Evolutionary conservation across 1,140 invertebrate genomes (phyloP).

Genomic region (Scaptomyza pallida): DNA sequence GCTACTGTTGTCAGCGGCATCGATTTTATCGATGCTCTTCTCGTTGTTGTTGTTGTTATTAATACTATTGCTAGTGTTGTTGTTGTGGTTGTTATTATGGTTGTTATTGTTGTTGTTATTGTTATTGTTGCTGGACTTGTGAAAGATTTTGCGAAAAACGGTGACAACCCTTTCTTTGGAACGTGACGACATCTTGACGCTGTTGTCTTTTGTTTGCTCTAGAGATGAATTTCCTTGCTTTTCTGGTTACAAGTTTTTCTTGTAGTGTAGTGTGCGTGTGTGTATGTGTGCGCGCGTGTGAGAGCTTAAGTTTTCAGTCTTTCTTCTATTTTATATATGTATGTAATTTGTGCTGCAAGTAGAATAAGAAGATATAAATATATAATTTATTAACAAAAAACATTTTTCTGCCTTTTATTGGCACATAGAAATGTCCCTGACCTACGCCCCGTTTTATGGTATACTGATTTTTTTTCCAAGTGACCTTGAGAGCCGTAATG

Average conservation of each 20-base stretch:
- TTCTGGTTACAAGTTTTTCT: slow-evolving; percentile 10
- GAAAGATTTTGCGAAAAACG: slow-evolving; percentile 90
- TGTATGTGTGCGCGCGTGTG: slow-evolving; percentile 1
- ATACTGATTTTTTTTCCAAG: slow-evolving; percentile 1
- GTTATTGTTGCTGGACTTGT: slow-evolving; percentile 86
- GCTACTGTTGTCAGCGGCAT: slow-evolving; percentile 35
- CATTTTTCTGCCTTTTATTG: slow-evolving; percentile 20
- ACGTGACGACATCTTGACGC: slow-evolving; percentile 88
- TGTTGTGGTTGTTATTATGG: slow-evolving; percentile 84
- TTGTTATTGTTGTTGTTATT: slow-evolving; percentile 56
- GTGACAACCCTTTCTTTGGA: slow-evolving; percentile 90
- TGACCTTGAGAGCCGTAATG: slow-evolving; percentile 22
- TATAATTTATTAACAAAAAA: not conserved
- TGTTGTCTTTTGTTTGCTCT: slow-evolving; percentile 3
- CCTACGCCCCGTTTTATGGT: slow-evolving; percentile 24
- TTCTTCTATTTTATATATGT: slow-evolving; percentile 43
- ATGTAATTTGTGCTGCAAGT: slow-evolving; percentile 23
- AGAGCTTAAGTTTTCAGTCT: slow-evolving; percentile 60
- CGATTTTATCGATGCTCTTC: slow-evolving; percentile 83
- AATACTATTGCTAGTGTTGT: slow-evolving; percentile 85
- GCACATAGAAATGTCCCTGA: slow-evolving; percentile 30
- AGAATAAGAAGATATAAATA: not conserved
- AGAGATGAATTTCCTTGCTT: slow-evolving; percentile 11
- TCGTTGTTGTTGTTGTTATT: slow-evolving; percentile 85
- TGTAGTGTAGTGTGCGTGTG: not conserved